These are phyloP conservation scores for Rosalia funebris DNA, from an alignment of 2,888 invertebrate genomes.

Conservation along the genomic window DNA sequence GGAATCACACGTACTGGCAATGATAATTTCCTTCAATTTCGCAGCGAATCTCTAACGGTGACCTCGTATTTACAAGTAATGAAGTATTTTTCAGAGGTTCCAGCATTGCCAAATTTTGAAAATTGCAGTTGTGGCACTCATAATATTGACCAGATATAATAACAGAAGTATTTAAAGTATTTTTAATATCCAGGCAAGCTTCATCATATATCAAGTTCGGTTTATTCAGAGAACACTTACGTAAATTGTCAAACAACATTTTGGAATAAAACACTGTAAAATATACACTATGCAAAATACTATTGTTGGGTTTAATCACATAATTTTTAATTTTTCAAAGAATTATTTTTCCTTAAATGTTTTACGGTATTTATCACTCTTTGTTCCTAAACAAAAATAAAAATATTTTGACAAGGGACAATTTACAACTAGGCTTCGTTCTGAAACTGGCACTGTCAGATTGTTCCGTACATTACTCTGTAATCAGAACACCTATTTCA, in stretches of 20 bases:
- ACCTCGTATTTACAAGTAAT: constrained; percentile 59
- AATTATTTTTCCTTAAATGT: no score
- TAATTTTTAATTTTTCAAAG: no score
- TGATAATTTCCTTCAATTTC: constrained; percentile 37
- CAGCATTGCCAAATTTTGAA: constrained; percentile 53
- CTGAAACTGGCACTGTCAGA: no score
- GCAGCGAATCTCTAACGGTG: constrained; percentile 55
- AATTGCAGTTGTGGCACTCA: constrained; percentile 61
- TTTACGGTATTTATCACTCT: no score
- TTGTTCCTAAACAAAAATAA: neutral
- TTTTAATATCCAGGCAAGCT: constrained; percentile 62
- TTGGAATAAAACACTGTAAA: no score
- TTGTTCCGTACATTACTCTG: no score
- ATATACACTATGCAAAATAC: no score
- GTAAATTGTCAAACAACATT: constrained; percentile 49
- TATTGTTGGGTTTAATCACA: no score
- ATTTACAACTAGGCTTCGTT: no score
- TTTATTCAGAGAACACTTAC: constrained; percentile 50
- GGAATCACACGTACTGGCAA: constrained; percentile 52
- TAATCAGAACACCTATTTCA: no score
- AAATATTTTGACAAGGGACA: neutral
- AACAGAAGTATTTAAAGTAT: constrained; percentile 50
- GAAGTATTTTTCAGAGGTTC: constrained; percentile 50
- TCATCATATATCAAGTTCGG: constrained; percentile 59
- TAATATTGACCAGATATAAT: constrained; percentile 59